A percentile compares a stretch with the other conserved stretches of the same genome.
These are phyloP conservation scores for Rhagonycha fulva DNA, from an alignment of 2,888 invertebrate species.

Conservation along the genomic window DNA sequence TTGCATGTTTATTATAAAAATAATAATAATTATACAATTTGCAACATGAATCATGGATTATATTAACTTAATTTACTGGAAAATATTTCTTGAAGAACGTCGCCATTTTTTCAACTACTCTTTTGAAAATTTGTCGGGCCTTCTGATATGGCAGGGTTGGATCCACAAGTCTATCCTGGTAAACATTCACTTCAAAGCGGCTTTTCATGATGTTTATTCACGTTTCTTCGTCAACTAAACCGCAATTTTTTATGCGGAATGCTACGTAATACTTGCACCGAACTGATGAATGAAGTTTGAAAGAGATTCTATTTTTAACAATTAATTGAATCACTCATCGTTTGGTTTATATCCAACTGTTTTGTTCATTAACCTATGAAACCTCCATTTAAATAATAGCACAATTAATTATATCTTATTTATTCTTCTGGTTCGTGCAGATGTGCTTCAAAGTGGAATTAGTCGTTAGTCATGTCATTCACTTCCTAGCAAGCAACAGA, in stretches of 20 bases:
- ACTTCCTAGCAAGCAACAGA: background rate
- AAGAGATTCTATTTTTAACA: background rate
- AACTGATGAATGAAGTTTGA: background rate
- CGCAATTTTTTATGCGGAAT: background rate
- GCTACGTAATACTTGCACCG: background rate
- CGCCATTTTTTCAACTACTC: background rate
- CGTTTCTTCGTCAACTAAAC: background rate
- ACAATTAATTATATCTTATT: background rate
- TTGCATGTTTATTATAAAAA: background rate
- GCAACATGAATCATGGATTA: background rate
- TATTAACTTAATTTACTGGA: background rate
- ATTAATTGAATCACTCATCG: background rate
- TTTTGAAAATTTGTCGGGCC: background rate
- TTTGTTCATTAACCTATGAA: background rate
- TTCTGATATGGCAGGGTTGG: background rate
- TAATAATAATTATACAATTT: background rate
- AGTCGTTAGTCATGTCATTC: background rate
- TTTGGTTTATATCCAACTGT: background rate
- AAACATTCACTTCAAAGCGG: background rate
- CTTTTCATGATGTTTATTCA: background rate
- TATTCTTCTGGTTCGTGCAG: background rate
- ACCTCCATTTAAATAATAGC: background rate
- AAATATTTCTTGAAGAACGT: background rate
- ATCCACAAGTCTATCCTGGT: background rate
- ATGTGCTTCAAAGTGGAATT: background rate